Evolutionary conservation across 2,797 vertebrate genomes (phyloP).

Genomic region (Malurus leucopterus): DNA sequence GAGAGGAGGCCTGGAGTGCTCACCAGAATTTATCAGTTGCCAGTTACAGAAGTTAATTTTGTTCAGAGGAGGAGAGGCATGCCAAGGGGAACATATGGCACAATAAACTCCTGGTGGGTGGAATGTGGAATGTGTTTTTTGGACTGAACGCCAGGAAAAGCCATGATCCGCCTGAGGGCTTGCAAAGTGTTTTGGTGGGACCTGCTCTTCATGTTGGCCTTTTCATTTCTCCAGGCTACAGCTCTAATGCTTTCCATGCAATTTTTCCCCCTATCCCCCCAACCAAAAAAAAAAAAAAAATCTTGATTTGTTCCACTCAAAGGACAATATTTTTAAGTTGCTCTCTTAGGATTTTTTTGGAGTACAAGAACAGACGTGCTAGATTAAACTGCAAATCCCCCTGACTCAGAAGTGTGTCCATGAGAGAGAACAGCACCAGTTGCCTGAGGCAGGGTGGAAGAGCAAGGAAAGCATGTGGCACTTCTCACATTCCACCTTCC

Average conservation of each 20-base stretch:
- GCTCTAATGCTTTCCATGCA: not conserved
- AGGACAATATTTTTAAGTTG: not conserved
- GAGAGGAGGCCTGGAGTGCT: not conserved
- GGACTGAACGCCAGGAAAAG: slow-evolving; percentile 11
- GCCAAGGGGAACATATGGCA: not conserved
- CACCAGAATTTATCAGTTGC: not conserved
- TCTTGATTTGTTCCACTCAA: not conserved
- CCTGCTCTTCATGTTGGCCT: not conserved
- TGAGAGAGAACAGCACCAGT: not conserved
- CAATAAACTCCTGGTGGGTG: not conserved
- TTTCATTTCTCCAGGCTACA: not conserved
- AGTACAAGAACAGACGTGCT: not conserved
- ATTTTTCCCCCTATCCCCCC: not conserved
- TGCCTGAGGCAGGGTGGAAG: not conserved
- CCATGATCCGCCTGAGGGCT: not conserved
- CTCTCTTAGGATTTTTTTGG: not conserved
- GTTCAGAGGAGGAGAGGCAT: not conserved
- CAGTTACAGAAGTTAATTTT: slow-evolving; percentile 9
- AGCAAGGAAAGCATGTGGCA: not conserved
- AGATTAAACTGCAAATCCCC: not conserved
- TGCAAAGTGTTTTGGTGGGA: slow-evolving; percentile 11
- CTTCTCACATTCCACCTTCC: not conserved
- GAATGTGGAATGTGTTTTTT: slow-evolving; percentile 38
- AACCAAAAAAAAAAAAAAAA: not conserved
- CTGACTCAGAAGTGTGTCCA: not conserved